phyloP scores from a whole-genome alignment of 1,140 invertebrate species.

The Cheumatopsyche charites region DNA sequence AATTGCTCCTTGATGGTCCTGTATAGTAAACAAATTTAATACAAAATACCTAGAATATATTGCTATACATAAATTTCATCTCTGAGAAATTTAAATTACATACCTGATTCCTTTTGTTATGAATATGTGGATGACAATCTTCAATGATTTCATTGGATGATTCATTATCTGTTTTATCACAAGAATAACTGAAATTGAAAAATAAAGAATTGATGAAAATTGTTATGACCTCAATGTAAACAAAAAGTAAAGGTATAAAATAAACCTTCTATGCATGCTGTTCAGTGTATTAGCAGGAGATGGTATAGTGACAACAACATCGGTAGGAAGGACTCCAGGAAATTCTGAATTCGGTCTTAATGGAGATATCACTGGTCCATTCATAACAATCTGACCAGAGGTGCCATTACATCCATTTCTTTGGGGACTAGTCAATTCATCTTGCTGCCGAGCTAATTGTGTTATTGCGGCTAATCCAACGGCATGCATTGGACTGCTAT shows the following conservation, averaged over 20 bases:
- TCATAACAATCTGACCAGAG: conserved; percentile 27
- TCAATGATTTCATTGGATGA: conserved; percentile 48
- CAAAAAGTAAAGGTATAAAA: conserved; percentile 4
- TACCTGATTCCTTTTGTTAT: conserved; percentile 45
- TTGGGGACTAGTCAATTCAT: conserved; percentile 49
- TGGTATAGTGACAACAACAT: conserved; percentile 58
- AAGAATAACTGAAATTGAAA: conserved; percentile 54
- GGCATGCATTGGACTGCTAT: conserved; percentile 63
- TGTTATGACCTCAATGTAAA: too few species aligned
- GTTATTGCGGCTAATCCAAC: conserved; percentile 69
- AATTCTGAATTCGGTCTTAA: conserved; percentile 52
- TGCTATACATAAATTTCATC: background rate
- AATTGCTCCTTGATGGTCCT: conserved; percentile 38
- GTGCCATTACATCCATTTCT: conserved; percentile 46
- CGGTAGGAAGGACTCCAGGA: conserved; percentile 59
- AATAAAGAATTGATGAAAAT: too few species aligned
- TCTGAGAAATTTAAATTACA: too few species aligned
- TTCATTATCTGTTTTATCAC: conserved; percentile 53
- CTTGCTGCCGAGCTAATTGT: conserved; percentile 60
- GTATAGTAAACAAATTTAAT: conserved; percentile 22
- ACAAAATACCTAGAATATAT: too few species aligned
- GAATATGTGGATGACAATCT: conserved; percentile 41
- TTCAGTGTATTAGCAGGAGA: conserved; percentile 53
- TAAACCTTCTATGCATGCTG: conserved; percentile 48
- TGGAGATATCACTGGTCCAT: conserved; percentile 46